Conservation (phyloP, 2,113 vertebrate genomes). For the Miniopterus natalensis region DNA sequence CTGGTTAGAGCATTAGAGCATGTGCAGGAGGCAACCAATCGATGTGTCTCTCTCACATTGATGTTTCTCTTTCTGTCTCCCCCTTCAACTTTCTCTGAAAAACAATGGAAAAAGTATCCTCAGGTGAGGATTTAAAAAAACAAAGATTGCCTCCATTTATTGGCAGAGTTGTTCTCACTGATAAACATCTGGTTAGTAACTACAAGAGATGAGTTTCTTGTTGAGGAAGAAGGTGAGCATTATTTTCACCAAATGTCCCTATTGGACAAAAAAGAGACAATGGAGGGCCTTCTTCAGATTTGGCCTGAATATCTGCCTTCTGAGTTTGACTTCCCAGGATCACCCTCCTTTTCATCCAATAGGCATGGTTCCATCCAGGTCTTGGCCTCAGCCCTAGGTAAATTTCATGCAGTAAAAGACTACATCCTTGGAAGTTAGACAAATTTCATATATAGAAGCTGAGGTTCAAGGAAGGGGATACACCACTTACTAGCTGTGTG, state of each 20-base stretch:
- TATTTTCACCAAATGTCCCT: not conserved
- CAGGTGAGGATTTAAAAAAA: too few species aligned
- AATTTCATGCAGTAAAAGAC: not conserved
- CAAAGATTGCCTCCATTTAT: not conserved
- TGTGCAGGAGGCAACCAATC: too few species aligned
- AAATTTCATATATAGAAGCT: not conserved
- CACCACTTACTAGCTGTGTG: not conserved
- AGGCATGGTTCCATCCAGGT: not conserved
- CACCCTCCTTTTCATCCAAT: not conserved
- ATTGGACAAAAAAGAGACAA: not conserved
- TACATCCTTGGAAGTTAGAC: not conserved
- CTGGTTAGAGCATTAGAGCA: too few species aligned
- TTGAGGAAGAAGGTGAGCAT: not conserved
- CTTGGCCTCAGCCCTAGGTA: not conserved
- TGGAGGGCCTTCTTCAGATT: not conserved
- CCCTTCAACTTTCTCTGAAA: too few species aligned
- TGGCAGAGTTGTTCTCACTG: not conserved
- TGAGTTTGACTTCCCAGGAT: not conserved
- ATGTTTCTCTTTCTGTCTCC: too few species aligned
- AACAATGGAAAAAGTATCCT: too few species aligned
- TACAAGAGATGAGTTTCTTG: not conserved
- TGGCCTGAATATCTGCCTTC: not conserved
- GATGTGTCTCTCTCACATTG: too few species aligned
- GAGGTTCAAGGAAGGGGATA: not conserved
- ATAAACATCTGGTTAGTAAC: not conserved